Conservation (phyloP, 23 tunicate genomes). For the Trididemnum nubilum region DNA sequence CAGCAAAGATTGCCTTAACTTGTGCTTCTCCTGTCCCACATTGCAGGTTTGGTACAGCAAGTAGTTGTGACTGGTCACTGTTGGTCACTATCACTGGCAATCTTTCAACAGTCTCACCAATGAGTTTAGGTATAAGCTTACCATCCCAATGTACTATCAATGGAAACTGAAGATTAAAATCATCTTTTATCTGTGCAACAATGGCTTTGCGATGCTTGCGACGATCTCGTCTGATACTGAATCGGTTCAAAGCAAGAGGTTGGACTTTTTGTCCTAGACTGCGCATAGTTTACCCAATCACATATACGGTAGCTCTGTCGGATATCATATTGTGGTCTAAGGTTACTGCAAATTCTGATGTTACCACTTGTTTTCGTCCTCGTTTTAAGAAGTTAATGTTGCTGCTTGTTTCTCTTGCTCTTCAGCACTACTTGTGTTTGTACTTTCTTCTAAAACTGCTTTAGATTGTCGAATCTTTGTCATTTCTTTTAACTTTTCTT, state of each 20-base stretch:
- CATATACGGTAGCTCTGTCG: slow-evolving; percentile 18
- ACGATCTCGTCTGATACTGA: slow-evolving; percentile 8
- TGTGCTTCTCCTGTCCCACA: slow-evolving; percentile 24
- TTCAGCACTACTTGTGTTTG: not conserved
- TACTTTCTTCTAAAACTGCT: slow-evolving; percentile 4
- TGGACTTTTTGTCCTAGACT: slow-evolving; percentile 27
- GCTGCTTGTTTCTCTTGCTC: too few species aligned
- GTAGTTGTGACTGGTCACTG: too few species aligned
- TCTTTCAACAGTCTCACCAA: slow-evolving; percentile 6
- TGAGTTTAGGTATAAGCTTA: slow-evolving; percentile 12
- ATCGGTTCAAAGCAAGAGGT: slow-evolving; percentile 6
- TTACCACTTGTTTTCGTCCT: slow-evolving; percentile 10
- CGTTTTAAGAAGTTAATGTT: slow-evolving; percentile 7
- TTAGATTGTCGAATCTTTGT: not conserved
- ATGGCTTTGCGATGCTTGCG: slow-evolving; percentile 18
- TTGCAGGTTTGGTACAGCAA: too few species aligned
- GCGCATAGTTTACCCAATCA: slow-evolving; percentile 15
- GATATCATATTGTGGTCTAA: slow-evolving; percentile 29
- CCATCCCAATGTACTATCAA: slow-evolving; percentile 24
- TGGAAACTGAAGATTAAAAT: slow-evolving; percentile 15
- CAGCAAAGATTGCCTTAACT: slow-evolving; percentile 27
- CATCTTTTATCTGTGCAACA: too few species aligned
- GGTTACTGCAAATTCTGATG: slow-evolving; percentile 17
- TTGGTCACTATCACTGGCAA: slow-evolving; percentile 28
- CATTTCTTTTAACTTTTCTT: too few species aligned